Evolutionary conservation across 2,888 invertebrate genomes (phyloP).

Genomic region (Myopa tessellatipennis): DNA sequence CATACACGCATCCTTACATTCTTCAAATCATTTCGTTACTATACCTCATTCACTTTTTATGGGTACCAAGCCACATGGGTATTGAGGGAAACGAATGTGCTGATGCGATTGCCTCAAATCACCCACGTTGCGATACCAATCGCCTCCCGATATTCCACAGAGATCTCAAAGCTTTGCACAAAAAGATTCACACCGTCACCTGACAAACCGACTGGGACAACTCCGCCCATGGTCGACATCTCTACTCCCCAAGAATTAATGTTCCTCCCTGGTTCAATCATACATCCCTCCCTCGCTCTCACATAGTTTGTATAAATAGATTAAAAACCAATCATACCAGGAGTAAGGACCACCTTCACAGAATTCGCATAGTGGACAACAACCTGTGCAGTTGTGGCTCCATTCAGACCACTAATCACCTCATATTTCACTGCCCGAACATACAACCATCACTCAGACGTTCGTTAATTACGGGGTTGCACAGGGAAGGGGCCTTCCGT

Average conservation of each 20-base stretch:
- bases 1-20: conserved; percentile 28
- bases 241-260: conserved; percentile 3
- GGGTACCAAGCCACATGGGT: conserved; percentile 23
- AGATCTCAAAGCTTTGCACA: conserved; percentile 6
- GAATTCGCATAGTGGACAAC: too few species aligned
- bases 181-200: not conserved
- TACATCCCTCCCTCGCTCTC: not conserved
- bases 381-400: too few species aligned
- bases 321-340: conserved; percentile 12
- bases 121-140: not conserved
- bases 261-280: conserved; percentile 26
- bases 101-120: not conserved
- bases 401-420: too few species aligned
- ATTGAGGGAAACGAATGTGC: conserved; percentile 25
- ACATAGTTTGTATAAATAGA: conserved; percentile 3
- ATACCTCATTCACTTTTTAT: not conserved
- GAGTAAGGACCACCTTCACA: too few species aligned
- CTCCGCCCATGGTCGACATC: conserved; percentile 9
- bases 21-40: conserved; percentile 5
- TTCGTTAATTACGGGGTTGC: too few species aligned
- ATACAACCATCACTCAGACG: too few species aligned
- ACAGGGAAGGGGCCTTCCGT: too few species aligned
- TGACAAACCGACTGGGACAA: conserved; percentile 24
- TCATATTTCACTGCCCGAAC: too few species aligned
- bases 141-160: not conserved